Conservation (phyloP, 2,888 invertebrate species). For the Erebia epiphron region DNA sequence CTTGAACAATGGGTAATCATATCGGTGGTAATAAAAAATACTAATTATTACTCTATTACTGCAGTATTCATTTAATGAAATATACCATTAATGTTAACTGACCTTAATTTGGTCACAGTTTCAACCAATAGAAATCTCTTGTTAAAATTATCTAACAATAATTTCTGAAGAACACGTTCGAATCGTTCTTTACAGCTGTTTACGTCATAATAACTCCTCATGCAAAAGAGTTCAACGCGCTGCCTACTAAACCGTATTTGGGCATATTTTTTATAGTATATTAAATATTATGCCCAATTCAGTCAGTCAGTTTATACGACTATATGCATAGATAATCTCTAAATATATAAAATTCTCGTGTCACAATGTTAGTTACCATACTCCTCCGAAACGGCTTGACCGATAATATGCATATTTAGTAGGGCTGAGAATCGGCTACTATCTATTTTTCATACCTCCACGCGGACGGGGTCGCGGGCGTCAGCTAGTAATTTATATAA, state of each 20-base stretch:
- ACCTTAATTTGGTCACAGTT: neutral
- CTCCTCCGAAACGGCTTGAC: too few relatives aligned
- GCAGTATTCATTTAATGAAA: constrained; percentile 8
- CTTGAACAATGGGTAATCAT: constrained; percentile 13
- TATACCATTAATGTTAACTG: neutral
- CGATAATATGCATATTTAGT: too few relatives aligned
- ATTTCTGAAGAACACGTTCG: too few relatives aligned
- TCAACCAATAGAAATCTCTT: too few relatives aligned
- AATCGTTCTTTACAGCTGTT: neutral
- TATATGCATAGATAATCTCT: neutral
- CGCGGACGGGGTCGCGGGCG: too few relatives aligned
- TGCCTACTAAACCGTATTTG: neutral
- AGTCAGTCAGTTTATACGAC: too few relatives aligned
- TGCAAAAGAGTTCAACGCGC: neutral
- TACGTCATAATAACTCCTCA: neutral
- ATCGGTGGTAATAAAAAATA: constrained; percentile 15
- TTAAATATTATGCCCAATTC: neutral
- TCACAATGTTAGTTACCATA: too few relatives aligned
- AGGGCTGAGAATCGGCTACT: too few relatives aligned
- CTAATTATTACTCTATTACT: constrained; percentile 8
- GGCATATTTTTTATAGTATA: neutral
- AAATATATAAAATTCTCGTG: too few relatives aligned
- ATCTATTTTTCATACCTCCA: too few relatives aligned
- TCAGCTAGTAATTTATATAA: neutral
- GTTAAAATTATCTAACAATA: too few relatives aligned